Evolutionary conservation across 2,113 vertebrate species (phyloP).

Genomic region (Neolamprologus modestus): DNA sequence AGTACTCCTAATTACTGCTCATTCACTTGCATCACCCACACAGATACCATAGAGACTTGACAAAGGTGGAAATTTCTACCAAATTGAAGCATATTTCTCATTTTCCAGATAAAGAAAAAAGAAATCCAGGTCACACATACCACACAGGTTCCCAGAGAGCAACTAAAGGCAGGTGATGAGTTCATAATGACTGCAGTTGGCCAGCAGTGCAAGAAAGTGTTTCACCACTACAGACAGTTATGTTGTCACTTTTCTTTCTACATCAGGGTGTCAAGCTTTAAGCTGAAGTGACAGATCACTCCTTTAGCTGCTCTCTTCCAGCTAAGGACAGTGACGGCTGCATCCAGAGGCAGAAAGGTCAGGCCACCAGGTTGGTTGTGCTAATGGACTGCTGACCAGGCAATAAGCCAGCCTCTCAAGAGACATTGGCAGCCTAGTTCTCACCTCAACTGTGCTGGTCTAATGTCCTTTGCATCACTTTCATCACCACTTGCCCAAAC

Average conservation of each 20-base stretch:
- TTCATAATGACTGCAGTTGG: constrained; percentile 35
- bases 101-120: background rate
- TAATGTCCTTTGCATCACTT: constrained; percentile 7
- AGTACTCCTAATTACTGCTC: background rate
- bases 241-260: constrained; percentile 43
- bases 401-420: constrained; percentile 41
- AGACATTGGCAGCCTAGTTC: constrained; percentile 37
- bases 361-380: constrained; percentile 45
- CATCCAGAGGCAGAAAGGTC: constrained; percentile 46
- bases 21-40: background rate
- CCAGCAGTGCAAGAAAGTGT: constrained; percentile 17
- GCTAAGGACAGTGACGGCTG: constrained; percentile 36
- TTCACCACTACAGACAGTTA: constrained; percentile 20
- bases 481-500: background rate
- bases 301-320: constrained; percentile 24
- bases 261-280: constrained; percentile 48
- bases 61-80: background rate
- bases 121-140: background rate
- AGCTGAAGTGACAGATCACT: constrained; percentile 54
- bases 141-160: background rate
- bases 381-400: constrained; percentile 61
- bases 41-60: background rate
- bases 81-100: background rate
- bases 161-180: constrained; percentile 15
- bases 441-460: constrained; percentile 26